Base-by-base conservation (phyloP, 2,888 invertebrate genomes). In the Dusona sp. region DNA sequence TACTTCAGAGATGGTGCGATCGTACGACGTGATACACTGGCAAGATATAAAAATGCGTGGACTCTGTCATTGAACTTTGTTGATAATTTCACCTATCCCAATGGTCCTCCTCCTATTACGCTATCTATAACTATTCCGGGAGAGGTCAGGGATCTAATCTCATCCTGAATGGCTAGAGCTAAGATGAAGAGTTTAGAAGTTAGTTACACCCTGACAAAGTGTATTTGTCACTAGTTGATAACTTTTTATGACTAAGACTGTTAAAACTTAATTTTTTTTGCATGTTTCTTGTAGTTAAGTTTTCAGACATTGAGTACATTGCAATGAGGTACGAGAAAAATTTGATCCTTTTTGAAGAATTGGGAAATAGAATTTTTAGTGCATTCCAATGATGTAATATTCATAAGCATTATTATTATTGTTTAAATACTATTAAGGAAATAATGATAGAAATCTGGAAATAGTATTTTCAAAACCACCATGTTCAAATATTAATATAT, bases 1-100 rank as follows among this genome's bases (percentile, higher is more conserved):
- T 68, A 93, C 92, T 0, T 92, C 93, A 29, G 93, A 93, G 7
- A 87, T 92, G 57, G 91, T 93, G 11, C 90, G 88, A 61, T 90
- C 90, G 11, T 91, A 90, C 70, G 90, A 91, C 88, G 91, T 90
- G 83, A 90, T 92, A 75, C 91, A 91, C 64, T 91, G 91, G 73
- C 90, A 92, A 70, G 92, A 92, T 78, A 88, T 88, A 64, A 92
- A 91, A 79, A 36, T 91, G 8, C 90, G 89, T 25, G 90, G 89
- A 48, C 73, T 88, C 4, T 89, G 89, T 68, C 79, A 88, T 70
- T 90, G 70, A 88, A 65, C 13, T 42, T 42, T 9, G 8, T 54
- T 16, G n/a, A 3, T 9, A n/a, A 42, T 45, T 70, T 57, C 19
- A 42, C n/a, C 9, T 16, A n/a, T 38, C n/a, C 4, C 42, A 16